Conservation (phyloP, 64 coral and sea anemone species). For the Montipora foliosa region DNA sequence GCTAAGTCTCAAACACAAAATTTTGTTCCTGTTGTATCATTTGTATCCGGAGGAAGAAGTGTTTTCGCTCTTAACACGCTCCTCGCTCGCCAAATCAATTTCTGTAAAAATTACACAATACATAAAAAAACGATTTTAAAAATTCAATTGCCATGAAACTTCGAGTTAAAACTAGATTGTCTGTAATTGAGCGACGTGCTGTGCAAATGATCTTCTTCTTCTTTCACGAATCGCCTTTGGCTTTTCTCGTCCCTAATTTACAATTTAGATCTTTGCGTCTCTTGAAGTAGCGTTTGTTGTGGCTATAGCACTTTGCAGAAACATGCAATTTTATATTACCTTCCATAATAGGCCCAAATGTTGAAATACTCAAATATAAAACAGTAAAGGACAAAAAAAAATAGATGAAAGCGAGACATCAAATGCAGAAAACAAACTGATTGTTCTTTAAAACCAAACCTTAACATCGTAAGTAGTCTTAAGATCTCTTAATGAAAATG, state of each 20-base stretch:
- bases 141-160: too few species aligned
- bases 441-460: background rate
- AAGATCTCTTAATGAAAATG: background rate
- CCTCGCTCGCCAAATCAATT: too few species aligned
- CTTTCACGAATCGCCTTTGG: background rate
- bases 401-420: background rate
- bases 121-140: background rate
- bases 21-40: too few species aligned
- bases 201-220: background rate
- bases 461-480: background rate
- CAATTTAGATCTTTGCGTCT: background rate
- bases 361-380: background rate
- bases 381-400: background rate
- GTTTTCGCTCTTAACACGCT: too few species aligned
- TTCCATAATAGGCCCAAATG: too few species aligned
- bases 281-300: background rate
- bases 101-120: background rate
- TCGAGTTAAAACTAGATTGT: background rate
- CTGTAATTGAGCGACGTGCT: background rate
- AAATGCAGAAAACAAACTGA: background rate
- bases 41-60: too few species aligned
- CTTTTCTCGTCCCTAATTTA: background rate
- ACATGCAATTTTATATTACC: too few species aligned
- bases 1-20: background rate
- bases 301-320: too few species aligned